Conservation (phyloP, 2,797 vertebrate genomes). For the Karalla daura region DNA sequence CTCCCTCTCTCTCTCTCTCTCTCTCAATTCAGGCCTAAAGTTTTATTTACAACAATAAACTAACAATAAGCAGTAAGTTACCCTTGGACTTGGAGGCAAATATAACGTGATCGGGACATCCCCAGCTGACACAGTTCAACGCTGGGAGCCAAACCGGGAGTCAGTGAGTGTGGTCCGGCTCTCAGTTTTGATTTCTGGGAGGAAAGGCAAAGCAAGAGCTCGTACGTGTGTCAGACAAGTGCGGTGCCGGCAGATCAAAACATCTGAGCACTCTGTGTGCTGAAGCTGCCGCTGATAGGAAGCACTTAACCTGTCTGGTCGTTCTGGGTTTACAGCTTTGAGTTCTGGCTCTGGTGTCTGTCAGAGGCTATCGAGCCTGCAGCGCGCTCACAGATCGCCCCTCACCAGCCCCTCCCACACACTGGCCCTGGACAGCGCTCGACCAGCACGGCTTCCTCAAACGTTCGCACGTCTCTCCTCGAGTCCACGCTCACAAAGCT, state of each 20-base stretch:
- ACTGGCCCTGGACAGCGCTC: neutral
- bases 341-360: conserved; percentile 71
- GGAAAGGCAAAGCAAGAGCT: conserved; percentile 14
- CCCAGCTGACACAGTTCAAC: too few relatives aligned
- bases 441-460: too few relatives aligned
- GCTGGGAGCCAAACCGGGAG: too few relatives aligned
- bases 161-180: conserved; percentile 12
- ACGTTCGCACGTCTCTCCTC: too few relatives aligned
- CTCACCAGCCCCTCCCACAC: conserved; percentile 16
- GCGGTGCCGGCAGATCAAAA: conserved; percentile 70
- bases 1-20: too few relatives aligned
- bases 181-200: neutral
- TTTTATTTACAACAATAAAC: too few relatives aligned
- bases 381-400: conserved; percentile 38
- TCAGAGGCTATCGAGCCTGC: conserved; percentile 70
- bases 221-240: conserved; percentile 36
- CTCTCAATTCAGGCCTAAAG: too few relatives aligned
- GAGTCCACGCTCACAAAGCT: too few relatives aligned
- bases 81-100: too few relatives aligned
- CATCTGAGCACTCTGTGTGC: conserved; percentile 54
- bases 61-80: too few relatives aligned
- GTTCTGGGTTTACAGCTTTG: conserved; percentile 68
- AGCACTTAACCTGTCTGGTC: conserved; percentile 77
- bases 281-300: conserved; percentile 76
- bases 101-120: too few relatives aligned